Percentiles rank a stretch among this genome's conserved stretches.
These are phyloP conservation scores for Habropoda laboriosa DNA, from an alignment of 1,140 invertebrate species.

Conservation along the genomic window DNA sequence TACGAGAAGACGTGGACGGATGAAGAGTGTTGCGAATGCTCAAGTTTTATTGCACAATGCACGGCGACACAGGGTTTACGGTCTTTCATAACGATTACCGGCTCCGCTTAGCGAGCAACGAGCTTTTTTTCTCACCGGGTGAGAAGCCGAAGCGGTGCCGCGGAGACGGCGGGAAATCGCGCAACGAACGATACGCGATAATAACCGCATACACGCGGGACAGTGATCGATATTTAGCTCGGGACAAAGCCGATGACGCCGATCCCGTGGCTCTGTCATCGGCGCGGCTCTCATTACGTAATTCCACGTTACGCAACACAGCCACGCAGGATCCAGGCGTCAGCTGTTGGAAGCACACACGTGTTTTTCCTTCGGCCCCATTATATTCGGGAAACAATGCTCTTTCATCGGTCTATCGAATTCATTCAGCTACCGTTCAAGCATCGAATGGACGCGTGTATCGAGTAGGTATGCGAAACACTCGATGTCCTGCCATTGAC, in stretches of 20 bases:
- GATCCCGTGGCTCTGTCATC: slow-evolving; percentile 30
- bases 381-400: slow-evolving; percentile 46
- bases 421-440: background rate
- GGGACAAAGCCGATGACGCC: slow-evolving; percentile 54
- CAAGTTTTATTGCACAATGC: slow-evolving; percentile 36
- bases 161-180: slow-evolving; percentile 2
- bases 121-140: background rate
- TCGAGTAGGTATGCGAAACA: background rate
- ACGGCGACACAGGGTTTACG: slow-evolving; percentile 1
- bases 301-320: slow-evolving; percentile 49
- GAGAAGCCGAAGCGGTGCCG: background rate
- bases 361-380: slow-evolving; percentile 33
- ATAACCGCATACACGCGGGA: slow-evolving; percentile 24
- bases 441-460: background rate
- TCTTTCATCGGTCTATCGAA: slow-evolving; percentile 27
- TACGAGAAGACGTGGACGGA: background rate
- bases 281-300: slow-evolving; percentile 51
- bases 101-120: background rate
- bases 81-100: slow-evolving; percentile 20
- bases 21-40: slow-evolving; percentile 8
- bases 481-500: background rate
- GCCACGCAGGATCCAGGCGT: slow-evolving; percentile 49
- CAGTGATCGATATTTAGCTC: slow-evolving; percentile 58
- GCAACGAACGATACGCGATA: slow-evolving; percentile 35
- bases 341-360: slow-evolving; percentile 55